Base-by-base conservation (phyloP, 2,113 vertebrate genomes). In the Pelusios castaneus region DNA sequence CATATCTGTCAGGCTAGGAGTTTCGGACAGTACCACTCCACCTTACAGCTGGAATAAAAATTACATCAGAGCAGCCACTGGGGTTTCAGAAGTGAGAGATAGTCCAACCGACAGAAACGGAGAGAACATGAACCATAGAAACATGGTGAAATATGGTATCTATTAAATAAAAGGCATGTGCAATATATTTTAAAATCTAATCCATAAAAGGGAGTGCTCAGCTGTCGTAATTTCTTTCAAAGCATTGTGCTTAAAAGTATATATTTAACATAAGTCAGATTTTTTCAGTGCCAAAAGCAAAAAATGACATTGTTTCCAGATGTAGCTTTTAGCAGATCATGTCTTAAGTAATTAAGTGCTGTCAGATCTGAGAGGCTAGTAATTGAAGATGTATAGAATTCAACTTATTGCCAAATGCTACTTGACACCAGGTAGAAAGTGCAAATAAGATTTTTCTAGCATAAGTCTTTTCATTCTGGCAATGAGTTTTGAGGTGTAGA, bases 241-340 rank as follows among this genome's bases (percentile, higher is more conserved):
- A 95, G 77, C 38, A 93, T 88, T 94, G 51, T 80, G 79, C 80
- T 96, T 93, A 92, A 84, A 90, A 91, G 27, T 86, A 87, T 92
- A 92, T 90, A 82, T 94, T 98, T 95, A 96, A 95, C 41, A 45
- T 89, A 97, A 95, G 80, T 91, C 58, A 89, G 91, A 85, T 63
- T 96, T 70, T 97, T 96, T 87, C 97, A 92, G 84, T 80, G 89
- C 80, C 95, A 97, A 97, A 97, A 93, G 73, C 82, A 95, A 88
- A 95, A 95, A 97, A 31, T 94, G 84, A 93, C 97, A 96, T 96
- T 4, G 4, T 94, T 98, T 97, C 97, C 95, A 98, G 96, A 97
- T 97, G 96, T 95, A 97, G 92, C 60, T 97, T 96, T 96, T 93
- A 97, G 83, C 88, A 96, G 95, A 96, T 96, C 90, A 92, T 91